Evolutionary conservation across 1,140 invertebrate genomes (phyloP).

Genomic region (Brachionus rubens): DNA sequence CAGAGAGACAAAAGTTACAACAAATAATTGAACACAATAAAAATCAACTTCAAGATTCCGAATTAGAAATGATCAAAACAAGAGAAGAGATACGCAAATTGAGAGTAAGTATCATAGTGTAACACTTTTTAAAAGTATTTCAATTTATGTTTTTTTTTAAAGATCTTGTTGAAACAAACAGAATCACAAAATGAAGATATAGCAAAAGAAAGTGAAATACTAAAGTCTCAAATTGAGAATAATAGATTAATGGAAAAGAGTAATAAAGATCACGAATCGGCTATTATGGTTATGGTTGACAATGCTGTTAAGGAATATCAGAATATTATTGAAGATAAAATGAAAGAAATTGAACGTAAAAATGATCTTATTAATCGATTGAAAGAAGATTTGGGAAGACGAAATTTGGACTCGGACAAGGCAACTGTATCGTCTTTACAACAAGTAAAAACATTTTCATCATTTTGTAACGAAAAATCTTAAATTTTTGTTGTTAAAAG

Average conservation of each 20-base stretch:
- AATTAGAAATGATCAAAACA: slow-evolving; percentile 9
- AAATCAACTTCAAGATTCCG: not conserved
- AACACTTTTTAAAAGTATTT: not conserved
- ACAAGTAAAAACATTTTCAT: not conserved
- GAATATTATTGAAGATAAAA: slow-evolving; percentile 33
- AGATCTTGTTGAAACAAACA: slow-evolving; percentile 12
- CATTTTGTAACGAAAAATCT: no score
- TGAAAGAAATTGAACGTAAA: not conserved
- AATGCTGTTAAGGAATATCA: slow-evolving; percentile 24
- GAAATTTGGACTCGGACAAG: slow-evolving; percentile 29
- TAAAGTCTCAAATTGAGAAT: slow-evolving; percentile 29
- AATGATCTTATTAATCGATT: slow-evolving; percentile 23
- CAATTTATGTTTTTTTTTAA: not conserved
- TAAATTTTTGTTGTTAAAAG: not conserved
- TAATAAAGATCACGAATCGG: not conserved
- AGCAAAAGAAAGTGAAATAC: slow-evolving; percentile 29
- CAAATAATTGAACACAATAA: not conserved
- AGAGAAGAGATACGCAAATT: slow-evolving; percentile 22
- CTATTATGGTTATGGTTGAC: slow-evolving; percentile 16
- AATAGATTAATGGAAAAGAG: not conserved
- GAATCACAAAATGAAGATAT: slow-evolving; percentile 16
- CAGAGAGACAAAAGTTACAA: not conserved
- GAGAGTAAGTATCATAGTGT: not conserved
- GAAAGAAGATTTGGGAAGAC: slow-evolving; percentile 2
- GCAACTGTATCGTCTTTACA: slow-evolving; percentile 10